A percentile compares a stretch with the other conserved stretches of the same genome.
Evolutionary conservation across 2,888 invertebrate species (phyloP).

Genomic region (Hybos culiciformis): DNA sequence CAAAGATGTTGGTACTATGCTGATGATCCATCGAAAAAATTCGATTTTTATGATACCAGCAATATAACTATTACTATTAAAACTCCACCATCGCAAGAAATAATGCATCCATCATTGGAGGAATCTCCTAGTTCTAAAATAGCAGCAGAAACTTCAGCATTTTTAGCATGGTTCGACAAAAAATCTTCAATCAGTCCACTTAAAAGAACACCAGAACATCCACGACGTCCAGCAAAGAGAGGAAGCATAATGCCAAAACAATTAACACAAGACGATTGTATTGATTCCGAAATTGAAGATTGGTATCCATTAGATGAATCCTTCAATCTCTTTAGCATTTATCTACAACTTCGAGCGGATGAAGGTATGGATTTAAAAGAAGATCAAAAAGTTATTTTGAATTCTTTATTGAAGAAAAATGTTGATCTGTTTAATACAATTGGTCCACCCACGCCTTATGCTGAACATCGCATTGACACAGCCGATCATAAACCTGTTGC

Average conservation of each 20-base stretch:
- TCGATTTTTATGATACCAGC: neutral
- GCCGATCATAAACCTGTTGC: slow-evolving; percentile 18
- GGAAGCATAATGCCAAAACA: too few relatives aligned
- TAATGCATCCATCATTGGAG: too few relatives aligned
- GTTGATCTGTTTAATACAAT: neutral
- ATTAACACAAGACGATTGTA: neutral
- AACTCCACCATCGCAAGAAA: too few relatives aligned
- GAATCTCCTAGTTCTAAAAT: neutral
- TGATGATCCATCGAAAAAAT: neutral
- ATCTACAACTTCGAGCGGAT: neutral
- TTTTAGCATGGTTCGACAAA: neutral
- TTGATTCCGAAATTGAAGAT: neutral
- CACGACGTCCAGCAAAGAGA: neutral
- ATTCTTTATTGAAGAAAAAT: neutral
- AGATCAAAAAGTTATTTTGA: neutral
- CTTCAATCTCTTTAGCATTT: neutral
- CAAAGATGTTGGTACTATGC: neutral
- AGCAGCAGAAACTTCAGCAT: neutral
- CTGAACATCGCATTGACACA: slow-evolving; percentile 1
- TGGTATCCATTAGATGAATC: neutral
- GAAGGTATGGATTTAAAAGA: neutral
- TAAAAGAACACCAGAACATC: neutral
- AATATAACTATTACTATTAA: too few relatives aligned
- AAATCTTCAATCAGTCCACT: neutral
- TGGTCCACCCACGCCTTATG: neutral